phyloP scores from a whole-genome alignment of 2,113 vertebrate genomes.

The Alethe diademata region DNA sequence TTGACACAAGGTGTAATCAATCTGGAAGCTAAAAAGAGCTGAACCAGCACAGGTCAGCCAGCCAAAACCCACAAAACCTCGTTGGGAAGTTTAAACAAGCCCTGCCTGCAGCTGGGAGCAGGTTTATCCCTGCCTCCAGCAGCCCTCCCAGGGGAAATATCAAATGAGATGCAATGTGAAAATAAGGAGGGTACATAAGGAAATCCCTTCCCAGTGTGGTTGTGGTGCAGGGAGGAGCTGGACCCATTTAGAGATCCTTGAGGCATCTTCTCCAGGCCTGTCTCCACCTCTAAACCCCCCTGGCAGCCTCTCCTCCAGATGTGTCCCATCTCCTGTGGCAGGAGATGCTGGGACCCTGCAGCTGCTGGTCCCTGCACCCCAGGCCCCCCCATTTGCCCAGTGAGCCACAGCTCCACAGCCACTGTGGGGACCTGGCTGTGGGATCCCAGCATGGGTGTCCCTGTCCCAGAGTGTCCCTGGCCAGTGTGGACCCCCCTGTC shows the following conservation, averaged over 20 bases:
- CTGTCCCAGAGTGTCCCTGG: rapidly evolving
- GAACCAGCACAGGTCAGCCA: constrained; percentile 60
- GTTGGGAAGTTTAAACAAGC: not conserved
- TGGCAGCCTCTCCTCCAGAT: not conserved
- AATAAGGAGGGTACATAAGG: not conserved
- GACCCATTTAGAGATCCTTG: not conserved
- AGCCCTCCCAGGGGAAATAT: not conserved
- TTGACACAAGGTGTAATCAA: constrained; percentile 69
- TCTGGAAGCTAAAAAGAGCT: constrained; percentile 56
- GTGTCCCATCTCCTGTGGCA: rapidly evolving
- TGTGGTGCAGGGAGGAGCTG: not conserved
- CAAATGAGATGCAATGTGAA: not conserved
- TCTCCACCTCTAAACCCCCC: not conserved
- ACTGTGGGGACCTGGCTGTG: rapidly evolving
- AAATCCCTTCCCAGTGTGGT: not conserved
- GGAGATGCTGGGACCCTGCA: not conserved
- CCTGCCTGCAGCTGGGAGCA: not conserved
- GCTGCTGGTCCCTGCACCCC: not conserved
- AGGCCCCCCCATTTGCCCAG: rapidly evolving
- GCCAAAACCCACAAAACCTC: constrained; percentile 54
- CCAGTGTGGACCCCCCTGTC: not conserved
- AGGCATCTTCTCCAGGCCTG: not conserved
- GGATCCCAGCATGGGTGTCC: rapidly evolving
- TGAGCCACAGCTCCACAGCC: rapidly evolving
- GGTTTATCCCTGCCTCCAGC: not conserved